These are phyloP conservation scores for Aradus depressus DNA, from an alignment of 2,888 invertebrate genomes.

Conservation along the genomic window DNA sequence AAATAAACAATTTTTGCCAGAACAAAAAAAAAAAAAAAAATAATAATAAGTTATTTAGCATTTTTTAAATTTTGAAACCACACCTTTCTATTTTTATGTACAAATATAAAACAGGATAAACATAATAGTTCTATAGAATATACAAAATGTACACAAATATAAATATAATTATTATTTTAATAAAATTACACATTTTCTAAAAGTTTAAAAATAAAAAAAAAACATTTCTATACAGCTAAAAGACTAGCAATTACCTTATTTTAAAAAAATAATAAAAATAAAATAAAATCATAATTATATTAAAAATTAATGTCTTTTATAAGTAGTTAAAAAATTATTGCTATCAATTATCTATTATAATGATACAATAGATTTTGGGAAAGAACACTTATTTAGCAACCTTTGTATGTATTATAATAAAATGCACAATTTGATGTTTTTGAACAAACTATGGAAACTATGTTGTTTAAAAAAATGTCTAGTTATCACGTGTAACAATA, in stretches of 20 bases:
- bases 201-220: slow-evolving; percentile 7
- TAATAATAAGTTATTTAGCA: slow-evolving; percentile 1
- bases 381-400: no score
- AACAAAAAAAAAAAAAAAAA: slow-evolving; percentile 2
- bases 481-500: no score
- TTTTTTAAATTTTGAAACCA: slow-evolving; percentile 9
- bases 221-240: slow-evolving; percentile 10
- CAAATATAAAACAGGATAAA: slow-evolving; percentile 15
- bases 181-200: not conserved
- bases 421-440: no score
- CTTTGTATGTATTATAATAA: no score
- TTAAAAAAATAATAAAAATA: no score
- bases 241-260: slow-evolving; percentile 12
- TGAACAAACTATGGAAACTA: no score
- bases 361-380: no score
- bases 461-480: no score
- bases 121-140: slow-evolving; percentile 9
- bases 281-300: no score
- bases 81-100: slow-evolving; percentile 8
- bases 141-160: slow-evolving; percentile 14
- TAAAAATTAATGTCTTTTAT: no score
- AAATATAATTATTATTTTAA: slow-evolving; percentile 7
- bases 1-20: not conserved
- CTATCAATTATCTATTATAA: no score
- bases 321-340: no score